Base-by-base conservation (phyloP, 2,797 vertebrate species). In the Amniataba percoides region DNA sequence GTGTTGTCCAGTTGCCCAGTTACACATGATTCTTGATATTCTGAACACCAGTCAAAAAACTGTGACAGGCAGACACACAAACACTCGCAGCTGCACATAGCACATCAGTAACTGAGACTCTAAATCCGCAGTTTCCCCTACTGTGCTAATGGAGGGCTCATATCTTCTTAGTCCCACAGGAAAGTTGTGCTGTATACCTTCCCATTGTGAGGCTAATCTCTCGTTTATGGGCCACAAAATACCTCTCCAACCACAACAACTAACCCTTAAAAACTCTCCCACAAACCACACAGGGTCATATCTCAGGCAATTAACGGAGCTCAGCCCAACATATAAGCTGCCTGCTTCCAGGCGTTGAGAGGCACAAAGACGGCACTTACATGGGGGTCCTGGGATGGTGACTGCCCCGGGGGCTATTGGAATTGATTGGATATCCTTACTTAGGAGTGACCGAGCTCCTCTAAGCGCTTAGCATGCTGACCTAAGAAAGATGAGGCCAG, bases 351-450 rank as follows among this genome's bases (percentile, higher is more conserved):
- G 72, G 81, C 78, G 21, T 13, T 36, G 60, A 49, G 66, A 77
- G 71, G 74, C 74, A 52, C 77, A 75, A 78, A 82, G 83, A 74
- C 25, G 2, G 69, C 34, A 67, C 78, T 81, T 49, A 61, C 82
- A 61, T 65, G 3, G 51, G 71, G 49, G 81, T 86, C 80, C 84
- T 60, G 58, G 85, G 89, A 85, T 78, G 84, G 89, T 39, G 85
- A 78, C 88, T 75, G 86, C 81, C 87, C 57, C 53, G 69, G 77
- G 77, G 88, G 83, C 75, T 88, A 43, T 81, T 81, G 80, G 82
- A 92, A 93, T 90, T 90, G 89, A 92, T 92, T 92, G 87, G 89
- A 82, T 87, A 88, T 90, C 90, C 91, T 94, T 92, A 92, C 90
- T 92, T 91, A 90, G 90, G 77, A 91, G 87, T 86, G 88, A 63